Percentiles rank a stretch among this genome's conserved stretches.
These are phyloP conservation scores for Limnephilus lunatus DNA, from an alignment of 2,888 invertebrate species.

Conservation along the genomic window DNA sequence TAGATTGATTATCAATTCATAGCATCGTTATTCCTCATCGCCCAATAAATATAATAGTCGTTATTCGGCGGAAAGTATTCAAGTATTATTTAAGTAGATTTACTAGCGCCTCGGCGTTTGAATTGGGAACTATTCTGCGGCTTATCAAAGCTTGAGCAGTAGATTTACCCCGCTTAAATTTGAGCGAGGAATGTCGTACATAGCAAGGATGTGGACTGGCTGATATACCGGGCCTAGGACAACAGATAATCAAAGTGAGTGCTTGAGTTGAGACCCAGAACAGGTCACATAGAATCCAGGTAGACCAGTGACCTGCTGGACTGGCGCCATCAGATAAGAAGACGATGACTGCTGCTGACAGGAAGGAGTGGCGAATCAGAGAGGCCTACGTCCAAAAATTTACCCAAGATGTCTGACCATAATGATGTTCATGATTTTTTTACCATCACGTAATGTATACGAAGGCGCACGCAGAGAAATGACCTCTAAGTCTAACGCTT, in stretches of 20 bases:
- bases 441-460: not conserved
- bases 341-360: not conserved
- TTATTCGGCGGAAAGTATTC: too few relatives aligned
- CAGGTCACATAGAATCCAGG: not conserved
- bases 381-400: not conserved
- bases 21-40: too few relatives aligned
- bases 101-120: too few relatives aligned
- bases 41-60: too few relatives aligned
- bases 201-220: too few relatives aligned
- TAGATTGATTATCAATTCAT: too few relatives aligned
- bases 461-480: not conserved
- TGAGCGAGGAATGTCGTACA: too few relatives aligned
- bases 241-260: not conserved
- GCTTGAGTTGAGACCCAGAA: not conserved
- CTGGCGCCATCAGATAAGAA: not conserved
- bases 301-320: not conserved
- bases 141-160: too few relatives aligned
- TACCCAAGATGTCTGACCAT: not conserved
- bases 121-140: too few relatives aligned
- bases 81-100: too few relatives aligned
- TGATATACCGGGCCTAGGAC: not conserved
- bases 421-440: not conserved
- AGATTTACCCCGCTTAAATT: too few relatives aligned
- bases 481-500: not conserved
- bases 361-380: not conserved